Percentiles rank a stretch among this genome's conserved stretches.
Evolutionary conservation across 1,140 invertebrate species (phyloP).

Genomic region (Calephelis virginiensis): DNA sequence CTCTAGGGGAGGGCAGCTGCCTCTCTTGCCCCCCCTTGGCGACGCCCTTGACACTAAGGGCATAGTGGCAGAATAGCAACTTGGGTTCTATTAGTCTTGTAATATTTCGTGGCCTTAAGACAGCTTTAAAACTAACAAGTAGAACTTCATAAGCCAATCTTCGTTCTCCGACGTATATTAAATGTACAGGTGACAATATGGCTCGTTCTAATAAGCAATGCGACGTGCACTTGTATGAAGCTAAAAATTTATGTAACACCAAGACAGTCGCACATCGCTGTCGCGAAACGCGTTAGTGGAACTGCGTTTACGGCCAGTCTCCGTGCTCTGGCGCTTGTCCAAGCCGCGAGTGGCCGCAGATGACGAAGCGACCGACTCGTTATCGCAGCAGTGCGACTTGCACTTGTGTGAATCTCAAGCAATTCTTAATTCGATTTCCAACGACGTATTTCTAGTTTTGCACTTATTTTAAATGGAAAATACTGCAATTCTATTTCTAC

Average conservation of each 20-base stretch:
- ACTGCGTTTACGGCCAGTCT: constrained; percentile 30
- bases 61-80: too few relatives aligned
- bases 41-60: too few relatives aligned
- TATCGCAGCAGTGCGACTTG: constrained; percentile 29
- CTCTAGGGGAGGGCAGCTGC: too few relatives aligned
- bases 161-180: too few relatives aligned
- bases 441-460: constrained; percentile 19
- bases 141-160: too few relatives aligned
- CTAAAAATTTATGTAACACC: too few relatives aligned
- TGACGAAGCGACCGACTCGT: constrained; percentile 54
- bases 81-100: too few relatives aligned
- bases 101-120: too few relatives aligned
- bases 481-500: constrained; percentile 4
- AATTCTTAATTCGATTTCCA: constrained; percentile 29
- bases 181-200: too few relatives aligned
- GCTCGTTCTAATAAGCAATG: too few relatives aligned
- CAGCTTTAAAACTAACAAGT: too few relatives aligned
- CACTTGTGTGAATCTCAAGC: constrained; percentile 24
- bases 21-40: too few relatives aligned
- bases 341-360: constrained; percentile 61
- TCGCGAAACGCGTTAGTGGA: constrained; percentile 13
- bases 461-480: constrained; percentile 16
- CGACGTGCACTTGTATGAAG: not conserved
- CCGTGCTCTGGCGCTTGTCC: constrained; percentile 56
- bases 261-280: not conserved